Percentiles rank a stretch among this genome's conserved stretches.
These are phyloP conservation scores for Anthophora plumipes DNA, from an alignment of 2,888 invertebrate species.

Conservation along the genomic window DNA sequence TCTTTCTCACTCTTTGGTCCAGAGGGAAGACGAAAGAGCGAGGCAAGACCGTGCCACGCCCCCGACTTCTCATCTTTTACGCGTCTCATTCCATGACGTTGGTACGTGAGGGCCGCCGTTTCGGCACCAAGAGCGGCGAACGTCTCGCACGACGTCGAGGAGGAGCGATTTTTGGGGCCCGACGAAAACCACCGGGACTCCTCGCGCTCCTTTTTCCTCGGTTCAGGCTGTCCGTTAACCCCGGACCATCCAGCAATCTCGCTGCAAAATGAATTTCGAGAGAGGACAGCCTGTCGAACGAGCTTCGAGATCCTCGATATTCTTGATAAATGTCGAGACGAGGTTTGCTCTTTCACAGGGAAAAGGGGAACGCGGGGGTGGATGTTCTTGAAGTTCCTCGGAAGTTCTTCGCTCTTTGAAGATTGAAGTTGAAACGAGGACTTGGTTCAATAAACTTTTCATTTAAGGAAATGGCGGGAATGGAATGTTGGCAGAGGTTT, in stretches of 20 bases:
- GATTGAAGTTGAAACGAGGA: not conserved
- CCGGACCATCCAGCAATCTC: slow-evolving; percentile 33
- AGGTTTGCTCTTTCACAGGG: not conserved
- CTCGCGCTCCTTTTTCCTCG: slow-evolving; percentile 23
- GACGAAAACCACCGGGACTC: slow-evolving; percentile 25
- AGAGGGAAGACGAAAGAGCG: slow-evolving; percentile 28
- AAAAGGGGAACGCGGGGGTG: not conserved
- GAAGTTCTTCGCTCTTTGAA: not conserved
- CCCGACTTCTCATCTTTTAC: slow-evolving; percentile 77
- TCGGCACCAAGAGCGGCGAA: slow-evolving; percentile 40
- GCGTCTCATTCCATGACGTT: slow-evolving; percentile 74
- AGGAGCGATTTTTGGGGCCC: slow-evolving; percentile 40
- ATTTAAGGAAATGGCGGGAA: no score
- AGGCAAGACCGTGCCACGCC: slow-evolving; percentile 68
- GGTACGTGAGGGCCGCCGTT: slow-evolving; percentile 62
- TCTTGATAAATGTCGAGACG: slow-evolving; percentile 14
- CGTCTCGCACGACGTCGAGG: slow-evolving; percentile 48
- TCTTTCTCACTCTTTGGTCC: not conserved
- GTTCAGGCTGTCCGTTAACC: slow-evolving; percentile 34
- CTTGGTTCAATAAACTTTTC: not conserved
- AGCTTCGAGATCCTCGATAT: not conserved
- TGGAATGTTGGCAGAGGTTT: no score
- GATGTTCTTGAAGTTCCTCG: not conserved
- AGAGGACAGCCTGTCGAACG: slow-evolving; percentile 26
- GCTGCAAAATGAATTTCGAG: slow-evolving; percentile 41